These are phyloP conservation scores for Zaprionus lachaisei DNA, from an alignment of 1,140 invertebrate genomes.

Conservation along the genomic window DNA sequence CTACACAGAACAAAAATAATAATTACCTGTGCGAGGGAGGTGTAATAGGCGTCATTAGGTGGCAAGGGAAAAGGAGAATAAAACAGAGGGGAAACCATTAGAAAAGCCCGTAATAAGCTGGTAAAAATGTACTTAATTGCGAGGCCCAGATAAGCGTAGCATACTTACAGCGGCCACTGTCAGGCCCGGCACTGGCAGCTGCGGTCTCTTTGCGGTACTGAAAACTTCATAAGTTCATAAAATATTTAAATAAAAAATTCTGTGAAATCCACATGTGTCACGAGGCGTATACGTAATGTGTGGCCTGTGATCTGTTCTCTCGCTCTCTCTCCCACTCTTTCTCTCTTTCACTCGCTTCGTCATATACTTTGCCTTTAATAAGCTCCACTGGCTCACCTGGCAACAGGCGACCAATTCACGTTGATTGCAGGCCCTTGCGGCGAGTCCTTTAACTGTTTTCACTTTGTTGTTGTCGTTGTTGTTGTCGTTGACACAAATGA, in stretches of 20 bases:
- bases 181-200: slow-evolving; percentile 20
- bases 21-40: slow-evolving; percentile 36
- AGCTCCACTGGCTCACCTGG: slow-evolving; percentile 17
- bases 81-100: slow-evolving; percentile 39
- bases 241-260: slow-evolving; percentile 49
- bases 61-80: slow-evolving; percentile 15
- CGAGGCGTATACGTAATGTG: slow-evolving; percentile 44
- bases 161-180: slow-evolving; percentile 39
- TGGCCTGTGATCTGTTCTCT: slow-evolving; percentile 10
- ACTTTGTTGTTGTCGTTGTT: slow-evolving; percentile 14
- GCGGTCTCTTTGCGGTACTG: slow-evolving; percentile 29
- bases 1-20: slow-evolving; percentile 13
- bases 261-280: slow-evolving; percentile 6
- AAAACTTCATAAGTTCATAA: slow-evolving; percentile 62
- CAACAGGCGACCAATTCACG: slow-evolving; percentile 34
- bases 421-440: slow-evolving; percentile 43
- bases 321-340: neutral
- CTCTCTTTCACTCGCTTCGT: neutral
- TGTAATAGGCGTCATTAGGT: slow-evolving; percentile 63
- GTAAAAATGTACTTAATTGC: slow-evolving; percentile 54
- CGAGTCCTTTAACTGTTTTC: slow-evolving; percentile 18
- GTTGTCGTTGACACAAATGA: slow-evolving; percentile 56
- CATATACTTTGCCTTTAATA: slow-evolving; percentile 21
- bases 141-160: slow-evolving; percentile 44
- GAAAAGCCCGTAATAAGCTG: slow-evolving; percentile 9